Conservation (phyloP, 2,888 invertebrate species). For the Lissonota sp. region DNA sequence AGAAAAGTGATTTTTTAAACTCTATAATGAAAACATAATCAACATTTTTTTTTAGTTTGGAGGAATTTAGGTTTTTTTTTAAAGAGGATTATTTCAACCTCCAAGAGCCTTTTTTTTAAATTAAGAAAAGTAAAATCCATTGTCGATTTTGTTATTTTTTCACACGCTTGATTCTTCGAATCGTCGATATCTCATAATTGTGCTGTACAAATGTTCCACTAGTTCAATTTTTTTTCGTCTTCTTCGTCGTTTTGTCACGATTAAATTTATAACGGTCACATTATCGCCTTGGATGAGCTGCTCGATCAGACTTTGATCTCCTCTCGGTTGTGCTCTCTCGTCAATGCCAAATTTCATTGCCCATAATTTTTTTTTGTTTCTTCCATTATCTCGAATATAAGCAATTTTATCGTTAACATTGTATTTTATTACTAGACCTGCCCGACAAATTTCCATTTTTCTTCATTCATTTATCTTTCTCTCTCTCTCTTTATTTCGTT, state of each 20-base stretch:
- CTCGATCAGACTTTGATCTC: slow-evolving; percentile 38
- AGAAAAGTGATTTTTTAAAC: slow-evolving; percentile 13
- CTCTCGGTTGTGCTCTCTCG: not conserved
- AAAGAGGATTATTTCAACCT: too few species aligned
- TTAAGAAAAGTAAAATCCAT: too few species aligned
- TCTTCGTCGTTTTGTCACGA: slow-evolving; percentile 16
- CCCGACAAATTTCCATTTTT: not conserved
- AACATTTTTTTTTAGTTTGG: not conserved
- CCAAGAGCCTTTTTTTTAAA: too few species aligned
- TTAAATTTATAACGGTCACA: slow-evolving; percentile 3
- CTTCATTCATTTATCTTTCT: slow-evolving; percentile 11
- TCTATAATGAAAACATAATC: not conserved
- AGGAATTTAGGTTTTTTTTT: too few species aligned
- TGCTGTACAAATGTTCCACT: not conserved
- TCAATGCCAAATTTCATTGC: slow-evolving; percentile 5
- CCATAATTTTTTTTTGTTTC: not conserved
- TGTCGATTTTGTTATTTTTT: slow-evolving; percentile 42
- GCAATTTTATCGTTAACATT: not conserved
- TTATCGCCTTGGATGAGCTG: slow-evolving; percentile 4
- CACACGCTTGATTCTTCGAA: slow-evolving; percentile 16
- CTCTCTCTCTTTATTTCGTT: slow-evolving; percentile 16
- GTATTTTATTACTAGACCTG: not conserved
- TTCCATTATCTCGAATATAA: not conserved
- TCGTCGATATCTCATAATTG: slow-evolving; percentile 11
- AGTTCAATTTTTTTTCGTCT: not conserved